Base-by-base conservation (phyloP, 1,140 invertebrate genomes). In the Drosophila oshimai region DNA sequence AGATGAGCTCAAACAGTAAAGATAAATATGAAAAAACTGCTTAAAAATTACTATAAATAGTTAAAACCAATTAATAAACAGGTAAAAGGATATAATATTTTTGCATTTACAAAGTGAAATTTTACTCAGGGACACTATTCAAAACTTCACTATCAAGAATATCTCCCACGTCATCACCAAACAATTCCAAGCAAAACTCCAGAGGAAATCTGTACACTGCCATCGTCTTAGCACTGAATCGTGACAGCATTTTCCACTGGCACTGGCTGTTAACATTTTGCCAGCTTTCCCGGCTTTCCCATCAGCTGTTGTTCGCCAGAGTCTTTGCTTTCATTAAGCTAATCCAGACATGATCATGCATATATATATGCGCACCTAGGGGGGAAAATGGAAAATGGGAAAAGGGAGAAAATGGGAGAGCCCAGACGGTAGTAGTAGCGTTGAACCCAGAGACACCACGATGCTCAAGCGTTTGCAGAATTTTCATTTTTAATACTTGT, bases 281-380 rank as follows among this genome's bases (percentile, higher is more conserved):
- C 24, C 49, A 12, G 20, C 50, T 42, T 26, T 20, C 13, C 49
- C 15, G 15, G 17, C n/a, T 17, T 29, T 34, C 10, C 69, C 68
- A 67, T 77, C 76, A 80, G 76, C 76, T 80, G 75, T 74, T 67
- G 41, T 57, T 36, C 39, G 36, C 10, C 18, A 3, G 15, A 70
- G 42, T 57, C 64, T 49, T 60, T 71, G 64, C 73, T 78, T 89
- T 89, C 76, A 86, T 86, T 86, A 89, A 77, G 69, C 83, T 89
- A 89, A 89, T 89, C 86, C 87, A 80, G 80, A 89, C 86, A 89
- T 89, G 86, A 89, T 89, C 80, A 81, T 74, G 86, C 86, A 87
- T 89, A 87, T 71, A 84, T 75, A 15, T 45, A 5, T 18, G 15
- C 6, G 6, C 22, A 44, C 41, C 41, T 44, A n/a, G 22, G 26